These are phyloP conservation scores for Panthera tigris DNA, from an alignment of 2,113 vertebrate genomes.

Conservation along the genomic window DNA sequence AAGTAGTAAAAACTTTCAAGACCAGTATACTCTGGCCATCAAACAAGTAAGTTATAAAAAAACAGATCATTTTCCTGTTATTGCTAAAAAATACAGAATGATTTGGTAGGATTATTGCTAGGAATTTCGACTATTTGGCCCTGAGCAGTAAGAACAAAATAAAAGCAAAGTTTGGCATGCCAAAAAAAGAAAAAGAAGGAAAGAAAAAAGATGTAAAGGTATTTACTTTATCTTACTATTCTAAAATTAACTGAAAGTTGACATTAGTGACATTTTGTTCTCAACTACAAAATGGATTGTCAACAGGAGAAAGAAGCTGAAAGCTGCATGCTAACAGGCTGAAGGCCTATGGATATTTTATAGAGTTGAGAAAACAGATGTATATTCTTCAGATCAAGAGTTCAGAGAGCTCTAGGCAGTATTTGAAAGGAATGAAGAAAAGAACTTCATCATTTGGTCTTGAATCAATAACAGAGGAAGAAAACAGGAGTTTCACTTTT, in stretches of 20 bases:
- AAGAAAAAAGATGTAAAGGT: neutral
- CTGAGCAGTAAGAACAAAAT: neutral
- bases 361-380: slow-evolving; percentile 13
- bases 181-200: neutral
- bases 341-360: neutral
- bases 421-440: slow-evolving; percentile 39
- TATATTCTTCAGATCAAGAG: neutral
- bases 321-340: neutral
- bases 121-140: slow-evolving; percentile 66
- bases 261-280: neutral
- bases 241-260: slow-evolving; percentile 34
- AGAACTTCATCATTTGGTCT: slow-evolving; percentile 49
- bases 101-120: slow-evolving; percentile 39
- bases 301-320: slow-evolving; percentile 26
- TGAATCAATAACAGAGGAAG: slow-evolving; percentile 18
- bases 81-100: slow-evolving; percentile 48
- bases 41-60: slow-evolving; percentile 54
- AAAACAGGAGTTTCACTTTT: slow-evolving; percentile 1
- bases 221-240: slow-evolving; percentile 27
- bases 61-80: slow-evolving; percentile 1
- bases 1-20: neutral
- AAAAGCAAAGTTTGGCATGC: slow-evolving; percentile 4
- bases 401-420: neutral
- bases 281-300: neutral
- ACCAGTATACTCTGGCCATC: neutral